These are phyloP conservation scores for Ceramica pisi DNA, from an alignment of 2,888 invertebrate genomes.

Conservation along the genomic window DNA sequence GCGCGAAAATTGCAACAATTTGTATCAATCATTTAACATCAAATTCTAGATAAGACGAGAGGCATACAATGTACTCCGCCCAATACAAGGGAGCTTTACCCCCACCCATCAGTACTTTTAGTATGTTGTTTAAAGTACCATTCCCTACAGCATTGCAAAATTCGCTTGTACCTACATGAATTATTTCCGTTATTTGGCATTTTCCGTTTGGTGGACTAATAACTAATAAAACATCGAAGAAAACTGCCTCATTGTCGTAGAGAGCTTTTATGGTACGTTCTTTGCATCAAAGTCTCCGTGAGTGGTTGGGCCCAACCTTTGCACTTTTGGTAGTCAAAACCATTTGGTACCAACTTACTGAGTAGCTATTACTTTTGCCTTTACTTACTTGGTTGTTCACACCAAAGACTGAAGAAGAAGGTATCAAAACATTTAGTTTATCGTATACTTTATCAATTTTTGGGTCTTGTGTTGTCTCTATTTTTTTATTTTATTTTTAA, in stretches of 20 bases:
- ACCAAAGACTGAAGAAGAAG: neutral
- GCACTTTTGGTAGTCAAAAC: neutral
- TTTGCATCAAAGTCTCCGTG: neutral
- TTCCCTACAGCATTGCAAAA: too few relatives aligned
- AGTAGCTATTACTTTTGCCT: neutral
- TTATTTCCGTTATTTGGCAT: too few relatives aligned
- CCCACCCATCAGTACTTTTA: too few relatives aligned
- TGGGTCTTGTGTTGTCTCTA: neutral
- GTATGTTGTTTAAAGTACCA: too few relatives aligned
- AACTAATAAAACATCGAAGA: neutral
- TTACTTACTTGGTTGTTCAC: neutral
- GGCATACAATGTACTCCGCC: too few relatives aligned
- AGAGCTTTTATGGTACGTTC: too few relatives aligned
- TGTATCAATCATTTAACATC: conserved; percentile 3
- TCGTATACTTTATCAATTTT: neutral
- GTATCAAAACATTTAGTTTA: neutral
- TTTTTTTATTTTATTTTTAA: neutral
- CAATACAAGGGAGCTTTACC: too few relatives aligned
- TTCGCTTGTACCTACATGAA: too few relatives aligned
- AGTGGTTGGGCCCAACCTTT: too few relatives aligned
- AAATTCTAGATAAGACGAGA: neutral
- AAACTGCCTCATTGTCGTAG: neutral
- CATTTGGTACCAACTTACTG: neutral
- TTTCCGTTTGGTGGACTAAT: too few relatives aligned
- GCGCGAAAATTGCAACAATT: conserved; percentile 23